Percentiles rank a stretch among this genome's conserved stretches.
Evolutionary conservation across 2,888 invertebrate species (phyloP).

Genomic region (Atrina japonica): DNA sequence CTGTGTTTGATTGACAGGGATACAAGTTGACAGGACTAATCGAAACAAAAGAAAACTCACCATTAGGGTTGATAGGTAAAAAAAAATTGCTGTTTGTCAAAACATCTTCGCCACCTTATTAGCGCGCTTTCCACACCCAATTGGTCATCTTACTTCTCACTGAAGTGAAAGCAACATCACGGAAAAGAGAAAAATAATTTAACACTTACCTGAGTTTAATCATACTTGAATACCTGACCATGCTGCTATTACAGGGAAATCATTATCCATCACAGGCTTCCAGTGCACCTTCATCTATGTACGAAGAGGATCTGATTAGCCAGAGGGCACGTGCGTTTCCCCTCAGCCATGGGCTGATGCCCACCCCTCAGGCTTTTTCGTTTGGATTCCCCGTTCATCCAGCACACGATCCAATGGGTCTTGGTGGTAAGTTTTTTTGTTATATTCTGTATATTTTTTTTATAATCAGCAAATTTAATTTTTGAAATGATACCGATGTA

Average conservation of each 20-base stretch:
- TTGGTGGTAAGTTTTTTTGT: slow-evolving; percentile 65
- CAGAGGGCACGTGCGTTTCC: slow-evolving; percentile 75
- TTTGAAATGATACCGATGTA: too few species aligned
- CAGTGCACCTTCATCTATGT: slow-evolving; percentile 63
- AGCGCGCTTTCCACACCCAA: slow-evolving; percentile 10
- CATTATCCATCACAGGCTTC: slow-evolving; percentile 54
- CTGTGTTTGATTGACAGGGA: slow-evolving; percentile 22
- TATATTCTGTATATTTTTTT: too few species aligned
- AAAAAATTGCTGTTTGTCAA: slow-evolving; percentile 33
- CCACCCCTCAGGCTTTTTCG: slow-evolving; percentile 77
- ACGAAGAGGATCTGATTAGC: slow-evolving; percentile 76
- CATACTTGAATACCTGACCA: slow-evolving; percentile 24
- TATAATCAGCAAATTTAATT: too few species aligned
- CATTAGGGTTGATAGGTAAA: slow-evolving; percentile 28
- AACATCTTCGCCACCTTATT: slow-evolving; percentile 26
- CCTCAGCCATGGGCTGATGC: slow-evolving; percentile 73
- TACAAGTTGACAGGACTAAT: slow-evolving; percentile 16
- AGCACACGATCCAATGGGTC: slow-evolving; percentile 76
- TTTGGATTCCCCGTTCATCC: slow-evolving; percentile 79
- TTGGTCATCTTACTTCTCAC: slow-evolving; percentile 9
- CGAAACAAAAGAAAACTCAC: slow-evolving; percentile 31
- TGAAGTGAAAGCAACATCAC: slow-evolving; percentile 30
- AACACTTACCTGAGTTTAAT: slow-evolving; percentile 9
- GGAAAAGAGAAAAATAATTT: background rate
- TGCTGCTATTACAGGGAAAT: slow-evolving; percentile 66